phyloP scores from a whole-genome alignment of 2,888 invertebrate species.

The Blastobasis lacticolella region DNA sequence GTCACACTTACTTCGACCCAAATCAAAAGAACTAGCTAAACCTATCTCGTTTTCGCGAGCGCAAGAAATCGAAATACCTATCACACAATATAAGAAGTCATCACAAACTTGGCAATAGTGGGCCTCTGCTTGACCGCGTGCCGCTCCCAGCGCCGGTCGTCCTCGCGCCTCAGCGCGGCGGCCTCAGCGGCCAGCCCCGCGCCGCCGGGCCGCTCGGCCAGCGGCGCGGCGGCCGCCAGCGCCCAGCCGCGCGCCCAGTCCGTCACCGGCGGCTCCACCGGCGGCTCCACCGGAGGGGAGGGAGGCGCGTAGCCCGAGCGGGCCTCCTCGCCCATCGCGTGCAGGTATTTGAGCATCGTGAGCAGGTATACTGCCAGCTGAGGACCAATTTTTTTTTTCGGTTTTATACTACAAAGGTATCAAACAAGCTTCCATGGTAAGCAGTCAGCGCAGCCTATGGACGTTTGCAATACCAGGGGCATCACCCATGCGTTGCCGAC shows the following conservation, averaged over 20 bases:
- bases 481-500: too few relatives aligned
- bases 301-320: constrained; percentile 10
- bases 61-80: too few relatives aligned
- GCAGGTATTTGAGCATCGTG: constrained; percentile 41
- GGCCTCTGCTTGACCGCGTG: constrained; percentile 16
- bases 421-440: too few relatives aligned
- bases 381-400: not conserved
- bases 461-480: too few relatives aligned
- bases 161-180: constrained; percentile 32
- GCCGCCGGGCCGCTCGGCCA: constrained; percentile 32
- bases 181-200: constrained; percentile 37
- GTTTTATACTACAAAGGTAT: too few relatives aligned
- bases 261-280: constrained; percentile 49
- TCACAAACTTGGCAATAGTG: constrained; percentile 27
- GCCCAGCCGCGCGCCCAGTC: constrained; percentile 67
- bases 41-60: too few relatives aligned
- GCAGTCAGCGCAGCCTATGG: too few relatives aligned
- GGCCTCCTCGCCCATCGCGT: constrained; percentile 31
- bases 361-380: constrained; percentile 60
- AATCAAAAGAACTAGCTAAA: too few relatives aligned
- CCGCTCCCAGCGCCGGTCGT: constrained; percentile 36
- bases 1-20: too few relatives aligned
- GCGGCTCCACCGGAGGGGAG: too few relatives aligned
- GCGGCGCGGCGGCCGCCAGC: constrained; percentile 43
- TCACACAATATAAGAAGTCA: not conserved